These are phyloP conservation scores for Corythornis cristatus DNA, from an alignment of 2,113 vertebrate genomes.

Conservation along the genomic window DNA sequence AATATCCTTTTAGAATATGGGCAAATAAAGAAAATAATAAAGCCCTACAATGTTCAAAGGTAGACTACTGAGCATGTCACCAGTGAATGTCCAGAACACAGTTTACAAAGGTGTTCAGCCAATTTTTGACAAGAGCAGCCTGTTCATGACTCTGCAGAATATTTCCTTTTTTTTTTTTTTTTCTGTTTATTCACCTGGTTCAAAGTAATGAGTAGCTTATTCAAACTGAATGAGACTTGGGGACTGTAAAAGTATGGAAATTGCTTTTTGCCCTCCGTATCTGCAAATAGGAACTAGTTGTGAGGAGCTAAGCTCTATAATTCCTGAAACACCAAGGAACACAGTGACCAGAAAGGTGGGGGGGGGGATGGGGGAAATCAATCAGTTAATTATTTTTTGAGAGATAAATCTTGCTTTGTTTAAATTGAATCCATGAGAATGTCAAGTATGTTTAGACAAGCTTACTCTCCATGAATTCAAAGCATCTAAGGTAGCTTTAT, in stretches of 20 bases:
- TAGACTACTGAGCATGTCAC: not conserved
- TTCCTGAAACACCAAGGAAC: slow-evolving; percentile 11
- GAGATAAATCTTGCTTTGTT: slow-evolving; percentile 27
- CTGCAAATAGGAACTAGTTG: not conserved
- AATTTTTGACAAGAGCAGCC: slow-evolving; percentile 16
- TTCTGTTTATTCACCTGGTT: slow-evolving; percentile 47
- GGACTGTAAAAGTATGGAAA: not conserved
- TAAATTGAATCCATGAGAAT: slow-evolving; percentile 41
- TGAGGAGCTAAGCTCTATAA: not conserved
- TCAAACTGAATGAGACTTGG: not conserved
- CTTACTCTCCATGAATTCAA: not conserved
- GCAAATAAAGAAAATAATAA: not conserved
- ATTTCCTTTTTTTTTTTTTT: not conserved
- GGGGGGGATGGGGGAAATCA: not conserved
- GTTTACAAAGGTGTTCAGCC: not conserved
- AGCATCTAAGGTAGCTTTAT: slow-evolving; percentile 11
- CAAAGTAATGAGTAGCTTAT: slow-evolving; percentile 6
- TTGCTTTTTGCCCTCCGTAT: not conserved
- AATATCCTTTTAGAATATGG: not conserved
- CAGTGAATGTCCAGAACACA: not conserved
- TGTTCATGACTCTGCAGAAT: not conserved
- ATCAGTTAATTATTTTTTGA: slow-evolving; percentile 35
- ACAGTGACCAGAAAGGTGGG: not conserved
- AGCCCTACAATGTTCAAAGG: not conserved
- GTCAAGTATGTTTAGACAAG: slow-evolving; percentile 15